A percentile compares a stretch with the other conserved stretches of the same genome.
Evolutionary conservation across 1,140 invertebrate genomes (phyloP).

Genomic region (Magallana angulata): DNA sequence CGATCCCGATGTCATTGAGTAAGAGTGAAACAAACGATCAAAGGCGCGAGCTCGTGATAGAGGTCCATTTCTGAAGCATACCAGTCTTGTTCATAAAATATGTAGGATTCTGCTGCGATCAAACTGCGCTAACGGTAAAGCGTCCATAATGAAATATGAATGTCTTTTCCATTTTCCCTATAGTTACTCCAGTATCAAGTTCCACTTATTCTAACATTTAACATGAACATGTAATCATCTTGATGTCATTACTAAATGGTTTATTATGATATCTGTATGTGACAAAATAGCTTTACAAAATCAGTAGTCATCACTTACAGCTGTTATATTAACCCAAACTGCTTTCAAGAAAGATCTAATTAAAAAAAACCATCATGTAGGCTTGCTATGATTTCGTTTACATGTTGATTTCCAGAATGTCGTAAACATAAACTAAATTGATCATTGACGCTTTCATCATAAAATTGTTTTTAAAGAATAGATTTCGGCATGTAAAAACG

Average conservation of each 20-base stretch:
- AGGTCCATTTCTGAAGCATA: neutral
- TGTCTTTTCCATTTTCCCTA: neutral
- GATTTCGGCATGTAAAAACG: no score
- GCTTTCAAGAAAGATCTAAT: no score
- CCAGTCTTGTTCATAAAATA: slow-evolving; percentile 1
- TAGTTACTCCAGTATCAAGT: neutral
- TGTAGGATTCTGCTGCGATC: neutral
- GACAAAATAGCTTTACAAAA: neutral
- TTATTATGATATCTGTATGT: neutral
- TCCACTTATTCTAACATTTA: neutral
- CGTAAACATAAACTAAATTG: no score
- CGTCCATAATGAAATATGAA: neutral
- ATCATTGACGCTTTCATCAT: no score
- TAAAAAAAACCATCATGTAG: no score
- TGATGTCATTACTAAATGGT: no score
- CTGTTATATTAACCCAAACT: no score
- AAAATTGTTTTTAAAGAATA: no score
- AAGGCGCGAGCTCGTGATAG: neutral
- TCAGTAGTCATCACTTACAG: neutral
- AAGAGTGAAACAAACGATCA: neutral
- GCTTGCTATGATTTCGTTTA: no score
- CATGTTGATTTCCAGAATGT: no score
- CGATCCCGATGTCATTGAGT: neutral
- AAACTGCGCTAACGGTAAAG: neutral
- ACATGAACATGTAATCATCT: neutral